Evolutionary conservation across 2,888 invertebrate genomes (phyloP).

Genomic region (Polietes domitor): DNA sequence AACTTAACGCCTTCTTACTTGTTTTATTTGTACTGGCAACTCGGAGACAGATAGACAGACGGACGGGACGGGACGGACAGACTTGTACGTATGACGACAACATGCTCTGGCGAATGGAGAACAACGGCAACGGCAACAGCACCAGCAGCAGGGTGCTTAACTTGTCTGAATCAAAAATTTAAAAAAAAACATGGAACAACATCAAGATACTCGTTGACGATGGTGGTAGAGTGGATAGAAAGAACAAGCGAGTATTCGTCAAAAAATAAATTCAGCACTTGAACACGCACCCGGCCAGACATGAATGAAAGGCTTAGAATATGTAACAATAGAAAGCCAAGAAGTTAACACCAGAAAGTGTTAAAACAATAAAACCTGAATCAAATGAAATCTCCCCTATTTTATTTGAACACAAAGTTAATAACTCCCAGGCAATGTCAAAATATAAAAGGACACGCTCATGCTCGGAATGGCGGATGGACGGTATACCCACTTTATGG

Average conservation of each 20-base stretch:
- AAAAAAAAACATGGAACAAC: not conserved
- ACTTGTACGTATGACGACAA: not conserved
- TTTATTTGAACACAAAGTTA: not conserved
- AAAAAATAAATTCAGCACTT: not conserved
- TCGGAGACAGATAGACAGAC: slow-evolving; percentile 1
- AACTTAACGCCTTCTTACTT: too few species aligned
- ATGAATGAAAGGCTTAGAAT: slow-evolving; percentile 1
- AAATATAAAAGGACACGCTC: too few species aligned
- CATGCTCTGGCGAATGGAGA: slow-evolving; percentile 1
- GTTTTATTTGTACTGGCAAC: too few species aligned
- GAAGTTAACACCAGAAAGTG: slow-evolving; percentile 9
- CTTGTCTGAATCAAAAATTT: slow-evolving; percentile 27
- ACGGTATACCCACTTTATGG: too few species aligned
- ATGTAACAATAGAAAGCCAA: not conserved
- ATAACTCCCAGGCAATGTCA: too few species aligned
- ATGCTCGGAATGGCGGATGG: too few species aligned
- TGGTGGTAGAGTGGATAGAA: not conserved
- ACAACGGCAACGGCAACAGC: not conserved
- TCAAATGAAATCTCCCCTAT: not conserved
- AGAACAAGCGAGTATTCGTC: not conserved
- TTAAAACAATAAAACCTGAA: not conserved
- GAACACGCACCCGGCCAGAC: slow-evolving; percentile 14
- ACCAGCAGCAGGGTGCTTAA: slow-evolving; percentile 50
- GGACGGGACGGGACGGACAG: not conserved
- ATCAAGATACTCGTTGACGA: not conserved